Evolutionary conservation across 2,113 vertebrate genomes (phyloP), one percentile per base, ranked within the genome.

Genomic region (Orthochromis indermauri): DNA sequence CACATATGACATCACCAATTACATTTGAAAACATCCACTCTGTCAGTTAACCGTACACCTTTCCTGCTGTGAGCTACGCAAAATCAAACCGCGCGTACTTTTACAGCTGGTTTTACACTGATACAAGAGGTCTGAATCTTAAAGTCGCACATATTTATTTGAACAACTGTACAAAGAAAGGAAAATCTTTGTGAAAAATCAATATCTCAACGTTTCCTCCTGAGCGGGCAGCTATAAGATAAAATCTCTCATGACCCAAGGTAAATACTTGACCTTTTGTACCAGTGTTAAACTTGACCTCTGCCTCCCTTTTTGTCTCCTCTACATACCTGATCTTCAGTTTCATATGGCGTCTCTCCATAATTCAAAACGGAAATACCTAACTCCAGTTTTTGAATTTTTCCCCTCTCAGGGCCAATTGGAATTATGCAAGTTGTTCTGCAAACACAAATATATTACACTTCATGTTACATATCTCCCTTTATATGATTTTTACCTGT

Each of bases 261-360:
- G 84, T 88, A 83, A 86, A 81, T 9, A 80, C 47, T 40, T 68
- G 37, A 94, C 86, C 89, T 94, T 89, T 88, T 87, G 86, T 55
- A 79, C 21, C 10, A 4, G 21, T 80, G 61, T 91, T 80, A 82
- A 86, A 88, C 71, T 28, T 26, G 54, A 71, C 76, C 35, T 87
- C 42, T 81, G 35, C 80, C 42, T 33, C 3, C 76, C 54, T 82
- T 40, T 82, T 47, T 53, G 53, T 84, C 68, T 86, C 80, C 85
- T 82, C 86, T 68, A 71, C 83, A 89, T 84, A 91, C 83, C 89
- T 83, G 88, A 90, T 89, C 47, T 86, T 87, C 37, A 54, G 81
- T 86, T 86, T 92, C 90, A 92, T 94, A 93, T 94, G 93, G 92
- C 90, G 28, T 93, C 86, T 92, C 83, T 93, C 88, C 92, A 61